A percentile compares a stretch with the other conserved stretches of the same genome.
These are phyloP conservation scores for Proteles cristata DNA, from an alignment of 2,113 vertebrate genomes.

Conservation along the genomic window DNA sequence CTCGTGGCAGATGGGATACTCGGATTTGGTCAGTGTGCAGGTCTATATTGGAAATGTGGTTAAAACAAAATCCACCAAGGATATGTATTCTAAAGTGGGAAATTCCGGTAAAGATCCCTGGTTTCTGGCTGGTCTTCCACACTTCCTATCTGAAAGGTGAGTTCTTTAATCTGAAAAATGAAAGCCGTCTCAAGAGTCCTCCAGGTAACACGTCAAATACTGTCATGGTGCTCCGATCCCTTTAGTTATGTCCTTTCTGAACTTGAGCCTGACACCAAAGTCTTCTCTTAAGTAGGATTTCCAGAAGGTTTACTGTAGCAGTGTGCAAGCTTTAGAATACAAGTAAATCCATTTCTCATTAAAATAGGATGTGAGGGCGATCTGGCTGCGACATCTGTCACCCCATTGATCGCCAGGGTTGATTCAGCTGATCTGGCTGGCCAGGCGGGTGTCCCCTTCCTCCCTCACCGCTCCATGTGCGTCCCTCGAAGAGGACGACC, in stretches of 20 bases:
- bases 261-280: slow-evolving; percentile 9
- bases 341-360: slow-evolving; percentile 47
- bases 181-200: not conserved
- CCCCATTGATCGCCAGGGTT: too few species aligned
- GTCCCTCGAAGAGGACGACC: too few species aligned
- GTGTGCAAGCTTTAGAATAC: slow-evolving; percentile 46
- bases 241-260: slow-evolving; percentile 49
- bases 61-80: not conserved
- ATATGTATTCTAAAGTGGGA: not conserved
- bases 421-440: too few species aligned
- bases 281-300: slow-evolving; percentile 49
- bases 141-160: slow-evolving; percentile 15
- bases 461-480: too few species aligned
- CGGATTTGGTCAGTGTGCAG: not conserved
- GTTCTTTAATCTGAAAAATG: slow-evolving; percentile 48
- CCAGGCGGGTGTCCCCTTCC: too few species aligned
- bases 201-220: slow-evolving; percentile 24
- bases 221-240: slow-evolving; percentile 31
- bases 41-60: not conserved
- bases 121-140: not conserved
- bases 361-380: too few species aligned
- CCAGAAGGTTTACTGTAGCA: slow-evolving; percentile 3
- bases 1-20: not conserved
- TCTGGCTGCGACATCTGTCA: too few species aligned
- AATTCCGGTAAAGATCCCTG: not conserved